Evolutionary conservation across 2,888 invertebrate species (phyloP).

Genomic region (Lepidonotus clava): DNA sequence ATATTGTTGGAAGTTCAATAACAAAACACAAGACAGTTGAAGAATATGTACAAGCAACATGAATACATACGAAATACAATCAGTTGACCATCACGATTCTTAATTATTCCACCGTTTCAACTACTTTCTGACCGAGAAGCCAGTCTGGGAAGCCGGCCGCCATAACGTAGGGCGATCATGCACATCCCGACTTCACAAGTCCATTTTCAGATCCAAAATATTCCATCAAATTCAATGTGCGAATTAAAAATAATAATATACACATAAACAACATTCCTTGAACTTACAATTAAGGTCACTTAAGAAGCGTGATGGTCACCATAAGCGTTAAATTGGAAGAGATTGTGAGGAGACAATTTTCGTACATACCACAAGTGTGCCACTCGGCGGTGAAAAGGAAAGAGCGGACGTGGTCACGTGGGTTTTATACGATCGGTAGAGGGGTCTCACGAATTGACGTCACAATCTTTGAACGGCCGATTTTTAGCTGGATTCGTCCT

Average conservation of each 20-base stretch:
- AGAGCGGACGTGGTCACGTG: slow-evolving; percentile 68
- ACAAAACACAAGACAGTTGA: too few species aligned
- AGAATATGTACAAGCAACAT: too few species aligned
- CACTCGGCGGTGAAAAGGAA: slow-evolving; percentile 70
- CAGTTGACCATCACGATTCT: too few species aligned
- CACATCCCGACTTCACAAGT: background rate
- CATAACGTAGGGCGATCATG: background rate
- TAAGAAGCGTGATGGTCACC: slow-evolving; percentile 50
- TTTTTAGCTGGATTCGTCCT: background rate
- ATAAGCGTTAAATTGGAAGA: background rate
- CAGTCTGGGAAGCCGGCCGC: too few species aligned
- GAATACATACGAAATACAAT: too few species aligned
- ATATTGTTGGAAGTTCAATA: background rate
- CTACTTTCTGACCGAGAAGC: too few species aligned
- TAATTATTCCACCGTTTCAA: too few species aligned
- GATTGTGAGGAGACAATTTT: slow-evolving; percentile 49
- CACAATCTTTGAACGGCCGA: background rate
- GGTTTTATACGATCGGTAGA: slow-evolving; percentile 69
- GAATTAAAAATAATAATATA: background rate
- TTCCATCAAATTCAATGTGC: background rate
- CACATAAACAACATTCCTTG: background rate
- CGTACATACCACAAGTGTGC: slow-evolving; percentile 57
- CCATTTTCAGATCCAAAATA: background rate
- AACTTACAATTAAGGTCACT: background rate
- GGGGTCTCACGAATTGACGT: slow-evolving; percentile 61